Evolutionary conservation across 1,140 invertebrate genomes (phyloP).

Genomic region (Eciton burchellii): DNA sequence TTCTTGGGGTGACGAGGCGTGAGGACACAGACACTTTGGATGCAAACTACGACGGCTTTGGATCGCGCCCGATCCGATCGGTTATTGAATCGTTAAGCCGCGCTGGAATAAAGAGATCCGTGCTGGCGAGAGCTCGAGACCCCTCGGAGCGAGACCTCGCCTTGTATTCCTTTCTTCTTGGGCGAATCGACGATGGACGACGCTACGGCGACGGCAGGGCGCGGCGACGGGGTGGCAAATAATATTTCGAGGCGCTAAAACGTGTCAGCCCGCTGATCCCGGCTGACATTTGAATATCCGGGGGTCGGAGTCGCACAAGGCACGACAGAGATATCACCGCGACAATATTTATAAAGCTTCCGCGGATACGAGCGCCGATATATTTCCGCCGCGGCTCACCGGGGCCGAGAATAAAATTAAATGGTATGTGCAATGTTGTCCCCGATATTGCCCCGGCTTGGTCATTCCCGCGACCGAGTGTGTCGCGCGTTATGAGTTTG

Average conservation of each 20-base stretch:
- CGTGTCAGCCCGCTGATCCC: slow-evolving; percentile 84
- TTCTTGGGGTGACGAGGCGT: slow-evolving; percentile 68
- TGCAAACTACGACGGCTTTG: slow-evolving; percentile 78
- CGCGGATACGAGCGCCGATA: slow-evolving; percentile 46
- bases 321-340: slow-evolving; percentile 62
- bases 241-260: slow-evolving; percentile 85
- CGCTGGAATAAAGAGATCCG: slow-evolving; percentile 80
- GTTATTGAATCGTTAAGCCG: slow-evolving; percentile 86
- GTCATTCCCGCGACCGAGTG: slow-evolving; percentile 50
- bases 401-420: slow-evolving; percentile 57
- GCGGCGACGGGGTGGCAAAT: slow-evolving; percentile 77
- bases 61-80: slow-evolving; percentile 78
- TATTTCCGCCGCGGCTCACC: slow-evolving; percentile 23
- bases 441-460: slow-evolving; percentile 39
- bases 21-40: slow-evolving; percentile 79
- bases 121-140: slow-evolving; percentile 67
- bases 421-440: slow-evolving; percentile 54
- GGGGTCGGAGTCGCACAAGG: slow-evolving; percentile 61
- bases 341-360: slow-evolving; percentile 73
- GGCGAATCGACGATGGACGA: slow-evolving; percentile 47
- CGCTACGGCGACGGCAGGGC: slow-evolving; percentile 21
- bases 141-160: slow-evolving; percentile 56
- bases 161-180: slow-evolving; percentile 68
- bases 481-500: slow-evolving; percentile 41
- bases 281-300: slow-evolving; percentile 85